These are phyloP conservation scores for Lasioglossum albipes DNA, from an alignment of 1,140 invertebrate species.

Conservation along the genomic window DNA sequence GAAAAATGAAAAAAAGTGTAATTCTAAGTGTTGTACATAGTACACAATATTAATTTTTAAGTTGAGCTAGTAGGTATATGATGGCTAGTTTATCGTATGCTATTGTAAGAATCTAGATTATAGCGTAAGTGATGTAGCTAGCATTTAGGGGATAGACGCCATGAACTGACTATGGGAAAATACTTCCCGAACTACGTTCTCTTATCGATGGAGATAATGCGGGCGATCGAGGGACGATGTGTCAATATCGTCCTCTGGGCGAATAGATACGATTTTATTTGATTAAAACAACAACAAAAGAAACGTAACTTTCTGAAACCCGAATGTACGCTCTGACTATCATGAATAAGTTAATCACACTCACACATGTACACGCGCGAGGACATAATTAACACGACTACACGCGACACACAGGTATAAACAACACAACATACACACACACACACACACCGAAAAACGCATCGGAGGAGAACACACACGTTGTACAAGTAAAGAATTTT, in stretches of 20 bases:
- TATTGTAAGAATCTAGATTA: conserved; percentile 68
- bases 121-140: conserved; percentile 77
- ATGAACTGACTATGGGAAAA: conserved; percentile 79
- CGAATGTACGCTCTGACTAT: conserved; percentile 54
- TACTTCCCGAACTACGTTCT: conserved; percentile 76
- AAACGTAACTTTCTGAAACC: conserved; percentile 17
- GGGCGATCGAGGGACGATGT: conserved; percentile 67
- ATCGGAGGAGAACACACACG: conserved; percentile 32
- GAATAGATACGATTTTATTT: conserved; percentile 77
- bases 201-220: conserved; percentile 66
- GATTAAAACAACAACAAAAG: conserved; percentile 54
- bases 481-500: conserved; percentile 60
- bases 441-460: conserved; percentile 17
- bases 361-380: background rate
- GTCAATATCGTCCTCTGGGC: conserved; percentile 65
- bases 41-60: conserved; percentile 79
- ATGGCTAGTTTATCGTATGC: conserved; percentile 73
- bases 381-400: background rate
- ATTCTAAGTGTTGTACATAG: conserved; percentile 78
- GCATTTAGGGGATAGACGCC: conserved; percentile 76
- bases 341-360: conserved; percentile 29
- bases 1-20: conserved; percentile 58
- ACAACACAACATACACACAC: conserved; percentile 26
- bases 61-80: conserved; percentile 76
- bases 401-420: background rate